Base-by-base conservation (phyloP, 2,113 vertebrate species). In the Actenoides lindsayi region DNA sequence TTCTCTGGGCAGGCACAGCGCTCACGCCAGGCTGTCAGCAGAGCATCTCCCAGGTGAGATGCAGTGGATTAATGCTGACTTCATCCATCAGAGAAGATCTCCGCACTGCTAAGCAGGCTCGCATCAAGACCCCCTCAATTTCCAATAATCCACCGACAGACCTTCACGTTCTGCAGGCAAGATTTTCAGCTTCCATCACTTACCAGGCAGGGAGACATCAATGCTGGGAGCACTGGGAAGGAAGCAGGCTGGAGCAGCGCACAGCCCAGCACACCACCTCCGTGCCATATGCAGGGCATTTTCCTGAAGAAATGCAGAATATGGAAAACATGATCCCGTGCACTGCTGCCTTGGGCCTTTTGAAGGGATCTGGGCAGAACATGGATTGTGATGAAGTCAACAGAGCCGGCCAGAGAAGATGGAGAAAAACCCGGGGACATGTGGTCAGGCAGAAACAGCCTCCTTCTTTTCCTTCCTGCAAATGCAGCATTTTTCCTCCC, bases 41-140 rank as follows among this genome's bases (percentile, higher is more conserved):
- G 91, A 95, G 91, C 87, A 74, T 75, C 96, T 93, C 71, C 37
- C 4, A 14, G 83, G 73, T 2, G 9, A 70, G 56, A 8, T 8
- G 79, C 69, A 84, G 96, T 60, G 89, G 92, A 92, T 95, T 80
- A 75, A 78, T 7, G 71, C 84, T 37, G 56, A 44, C 59, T 75
- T 83, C 84, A 82, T 93, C 95, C 95, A 70, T 96, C 97, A 80
- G 76, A 9, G 59, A 57, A 33, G 70, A 83, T 84, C 91, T 31
- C 50, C 27, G 28, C 50, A 33, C 93, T 27, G 54, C 88, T 56
- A 63, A 65, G 24, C 11, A n/a, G 68, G 76, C 42, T 53, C 46
- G 37, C 50, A 23, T 78, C 69, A 37, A 17, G 9, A 64, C 74
- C 87, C 77, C 73, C 54, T 92, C 76, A 16, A 10, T 33, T 37